Evolutionary conservation across 2,888 invertebrate species (phyloP), one percentile per base, ranked within the genome.

Genomic region (Eupithecia tripunctaria): DNA sequence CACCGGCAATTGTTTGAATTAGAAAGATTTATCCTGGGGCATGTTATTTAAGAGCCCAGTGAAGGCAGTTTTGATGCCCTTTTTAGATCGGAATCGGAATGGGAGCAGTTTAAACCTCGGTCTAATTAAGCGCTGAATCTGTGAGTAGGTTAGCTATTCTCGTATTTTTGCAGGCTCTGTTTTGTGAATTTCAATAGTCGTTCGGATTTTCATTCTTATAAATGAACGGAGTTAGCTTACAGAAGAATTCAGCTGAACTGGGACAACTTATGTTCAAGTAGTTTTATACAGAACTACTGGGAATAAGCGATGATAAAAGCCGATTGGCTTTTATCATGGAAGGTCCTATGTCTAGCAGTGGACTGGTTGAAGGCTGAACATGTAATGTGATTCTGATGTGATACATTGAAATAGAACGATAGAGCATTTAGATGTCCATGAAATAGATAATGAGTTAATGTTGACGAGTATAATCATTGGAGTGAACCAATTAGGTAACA

Each of bases 1-100:
- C 81, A 78, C 82, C 80, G 80, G 80, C 86, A 85, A 86, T 88
- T 86, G 86, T 85, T 83, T 82, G 83, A 85, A 87, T 86, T 85
- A 84, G 80, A 84, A 82, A 85, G 80, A 82, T 82, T 79, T 85
- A 84, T 84, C 81, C 77, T 81, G 72, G 72, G 74, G 72, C 70
- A 67, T 73, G 76, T 76, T 76, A 79, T 79, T 78, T 80, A 81
- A 78, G 77, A 79, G 77, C 75, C 69, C 73, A 72, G 67, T 73
- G 67, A 75, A 75, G 77, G 80, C 67, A 69, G 75, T 71, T 71
- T 74, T 75, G 70, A 75, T 74, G 73, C 73, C 72, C 76, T 77
- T 76, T 81, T 77, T 73, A 71, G 74, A 76, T 70, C 59, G 73
- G 32, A 69, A 60, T 69, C 67, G 47, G 65, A 74, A 78, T 75